These are phyloP conservation scores for Lycia hirtaria DNA, from an alignment of 2,888 invertebrate species.

Conservation along the genomic window DNA sequence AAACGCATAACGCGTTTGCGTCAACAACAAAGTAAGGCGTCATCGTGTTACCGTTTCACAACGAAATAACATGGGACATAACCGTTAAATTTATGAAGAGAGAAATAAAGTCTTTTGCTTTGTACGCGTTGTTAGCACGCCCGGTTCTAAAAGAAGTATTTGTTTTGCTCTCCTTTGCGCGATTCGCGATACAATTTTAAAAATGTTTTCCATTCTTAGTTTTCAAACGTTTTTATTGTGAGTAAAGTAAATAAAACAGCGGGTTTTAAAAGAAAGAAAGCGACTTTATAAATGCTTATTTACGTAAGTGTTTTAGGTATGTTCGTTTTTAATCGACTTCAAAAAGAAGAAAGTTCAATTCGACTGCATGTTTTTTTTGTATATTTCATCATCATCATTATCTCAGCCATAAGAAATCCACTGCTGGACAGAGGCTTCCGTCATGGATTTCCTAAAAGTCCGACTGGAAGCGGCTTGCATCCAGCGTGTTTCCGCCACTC, in stretches of 20 bases:
- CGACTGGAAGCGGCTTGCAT: too few species aligned
- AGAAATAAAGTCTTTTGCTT: slow-evolving; percentile 32
- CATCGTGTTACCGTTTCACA: slow-evolving; percentile 12
- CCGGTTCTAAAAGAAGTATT: slow-evolving; percentile 46
- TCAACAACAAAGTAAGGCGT: slow-evolving; percentile 43
- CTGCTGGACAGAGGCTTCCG: too few species aligned
- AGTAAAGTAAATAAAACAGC: not conserved
- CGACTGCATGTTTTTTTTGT: too few species aligned
- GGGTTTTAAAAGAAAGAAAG: too few species aligned
- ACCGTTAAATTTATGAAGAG: slow-evolving; percentile 32
- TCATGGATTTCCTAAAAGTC: too few species aligned
- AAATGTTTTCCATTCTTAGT: not conserved
- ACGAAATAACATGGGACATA: slow-evolving; percentile 11
- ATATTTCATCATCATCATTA: too few species aligned
- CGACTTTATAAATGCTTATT: too few species aligned
- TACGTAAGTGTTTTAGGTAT: too few species aligned
- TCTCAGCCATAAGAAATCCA: too few species aligned
- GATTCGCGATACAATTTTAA: slow-evolving; percentile 20
- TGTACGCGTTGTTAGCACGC: slow-evolving; percentile 44
- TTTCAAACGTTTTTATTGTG: slow-evolving; percentile 1
- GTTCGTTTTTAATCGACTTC: too few species aligned
- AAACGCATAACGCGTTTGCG: slow-evolving; percentile 31
- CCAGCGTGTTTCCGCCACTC: too few species aligned
- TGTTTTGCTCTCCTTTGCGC: slow-evolving; percentile 49
- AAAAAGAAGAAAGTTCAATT: too few species aligned